Percentiles rank a stretch among this genome's conserved stretches.
Evolutionary conservation across 1,140 invertebrate genomes (phyloP).

Genomic region (Atopsyche davidsoni): DNA sequence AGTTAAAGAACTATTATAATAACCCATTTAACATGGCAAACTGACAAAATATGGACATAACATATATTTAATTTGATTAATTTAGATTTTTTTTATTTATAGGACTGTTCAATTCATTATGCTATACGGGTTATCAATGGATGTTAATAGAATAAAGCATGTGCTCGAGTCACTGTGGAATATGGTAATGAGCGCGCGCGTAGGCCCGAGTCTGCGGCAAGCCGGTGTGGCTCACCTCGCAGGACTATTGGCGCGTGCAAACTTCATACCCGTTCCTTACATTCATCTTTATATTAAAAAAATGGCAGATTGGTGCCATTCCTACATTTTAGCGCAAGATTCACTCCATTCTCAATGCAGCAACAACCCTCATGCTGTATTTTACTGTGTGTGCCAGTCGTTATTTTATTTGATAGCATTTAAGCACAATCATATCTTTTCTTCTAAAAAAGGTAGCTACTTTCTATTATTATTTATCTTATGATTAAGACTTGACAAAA

Average conservation of each 20-base stretch:
- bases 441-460: constrained; percentile 64
- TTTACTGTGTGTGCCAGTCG: constrained; percentile 85
- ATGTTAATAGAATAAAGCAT: constrained; percentile 26
- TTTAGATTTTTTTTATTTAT: constrained; percentile 31
- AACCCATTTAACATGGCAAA: too few species aligned
- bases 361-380: constrained; percentile 68
- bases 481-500: too few species aligned
- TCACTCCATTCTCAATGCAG: constrained; percentile 35
- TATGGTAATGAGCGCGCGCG: constrained; percentile 20
- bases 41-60: too few species aligned
- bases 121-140: constrained; percentile 44
- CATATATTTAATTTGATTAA: too few species aligned
- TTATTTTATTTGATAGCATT: constrained; percentile 88
- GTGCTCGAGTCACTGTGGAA: constrained; percentile 23
- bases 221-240: constrained; percentile 43
- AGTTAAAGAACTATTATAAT: too few species aligned
- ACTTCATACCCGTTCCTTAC: constrained; percentile 37
- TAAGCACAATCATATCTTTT: constrained; percentile 75
- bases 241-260: constrained; percentile 40
- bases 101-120: constrained; percentile 46
- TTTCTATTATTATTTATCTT: neutral
- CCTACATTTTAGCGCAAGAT: constrained; percentile 43
- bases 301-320: constrained; percentile 47
- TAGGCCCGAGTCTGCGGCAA: constrained; percentile 37
- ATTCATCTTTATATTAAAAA: constrained; percentile 38